Conservation (phyloP, 2,888 invertebrate species). For the Acrobasis consociella region DNA sequence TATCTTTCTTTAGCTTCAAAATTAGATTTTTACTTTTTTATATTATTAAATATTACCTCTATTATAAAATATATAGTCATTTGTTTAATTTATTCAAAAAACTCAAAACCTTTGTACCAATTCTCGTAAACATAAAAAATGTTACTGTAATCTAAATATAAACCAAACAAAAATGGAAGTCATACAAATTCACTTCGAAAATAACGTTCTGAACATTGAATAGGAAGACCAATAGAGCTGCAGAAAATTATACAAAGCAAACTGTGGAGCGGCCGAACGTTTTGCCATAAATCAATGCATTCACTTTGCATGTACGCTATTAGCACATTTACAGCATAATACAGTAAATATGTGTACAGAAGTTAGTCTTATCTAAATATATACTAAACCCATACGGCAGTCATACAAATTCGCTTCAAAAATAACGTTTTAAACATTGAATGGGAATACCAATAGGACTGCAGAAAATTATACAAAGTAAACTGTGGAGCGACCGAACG, state of each 20-base stretch:
- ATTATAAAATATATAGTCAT: too few relatives aligned
- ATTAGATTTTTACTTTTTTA: too few relatives aligned
- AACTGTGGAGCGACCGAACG: conserved; percentile 16
- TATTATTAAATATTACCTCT: too few relatives aligned
- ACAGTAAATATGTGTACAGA: conserved; percentile 6
- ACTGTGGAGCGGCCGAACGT: conserved; percentile 15
- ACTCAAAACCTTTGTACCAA: too few relatives aligned
- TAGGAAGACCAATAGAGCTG: background rate
- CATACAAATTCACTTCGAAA: background rate
- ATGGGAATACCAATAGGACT: background rate
- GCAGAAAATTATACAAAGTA: conserved; percentile 13
- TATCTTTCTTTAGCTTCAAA: too few relatives aligned
- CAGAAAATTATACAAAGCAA: conserved; percentile 15
- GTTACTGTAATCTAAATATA: background rate
- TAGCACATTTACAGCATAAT: conserved; percentile 53
- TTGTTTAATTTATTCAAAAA: too few relatives aligned
- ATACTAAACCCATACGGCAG: background rate
- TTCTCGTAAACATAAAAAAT: too few relatives aligned
- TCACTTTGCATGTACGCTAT: conserved; percentile 60
- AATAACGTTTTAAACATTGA: background rate
- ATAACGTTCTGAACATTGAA: background rate
- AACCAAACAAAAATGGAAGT: background rate
- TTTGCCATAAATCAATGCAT: conserved; percentile 36
- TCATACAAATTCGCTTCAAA: background rate
- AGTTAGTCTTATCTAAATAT: background rate